phyloP scores from a whole-genome alignment of 1,140 invertebrate species.

The Latrodectus geometricus region DNA sequence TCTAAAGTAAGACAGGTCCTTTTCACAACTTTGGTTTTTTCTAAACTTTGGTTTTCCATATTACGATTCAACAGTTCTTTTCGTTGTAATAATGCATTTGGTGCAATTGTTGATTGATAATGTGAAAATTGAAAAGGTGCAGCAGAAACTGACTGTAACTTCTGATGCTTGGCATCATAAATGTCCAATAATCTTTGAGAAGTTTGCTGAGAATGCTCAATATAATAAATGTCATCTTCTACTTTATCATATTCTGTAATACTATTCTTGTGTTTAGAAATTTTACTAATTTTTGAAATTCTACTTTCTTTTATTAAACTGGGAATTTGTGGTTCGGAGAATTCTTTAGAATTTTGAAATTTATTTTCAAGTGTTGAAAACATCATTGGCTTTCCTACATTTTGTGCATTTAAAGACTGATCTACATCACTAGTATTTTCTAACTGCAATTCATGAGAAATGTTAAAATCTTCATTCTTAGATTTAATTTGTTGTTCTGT shows the following conservation, averaged over 20 bases:
- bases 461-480: no score
- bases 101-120: background rate
- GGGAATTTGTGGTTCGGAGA: background rate
- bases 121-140: background rate
- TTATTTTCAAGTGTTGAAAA: no score
- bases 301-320: background rate
- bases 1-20: conserved; percentile 46
- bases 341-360: no score
- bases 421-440: no score
- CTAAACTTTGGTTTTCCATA: background rate
- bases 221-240: conserved; percentile 26
- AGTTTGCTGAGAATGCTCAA: conserved; percentile 48
- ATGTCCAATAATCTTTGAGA: conserved; percentile 39
- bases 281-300: background rate
- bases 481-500: no score
- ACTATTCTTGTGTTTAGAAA: background rate
- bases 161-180: background rate
- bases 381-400: no score
- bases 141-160: background rate
- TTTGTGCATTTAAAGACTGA: no score
- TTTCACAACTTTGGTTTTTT: conserved; percentile 50
- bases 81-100: conserved; percentile 7
- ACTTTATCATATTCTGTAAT: background rate
- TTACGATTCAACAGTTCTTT: conserved; percentile 1
- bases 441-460: no score